Conservation (phyloP, 1,140 invertebrate genomes). For the Ylistrum balloti region DNA sequence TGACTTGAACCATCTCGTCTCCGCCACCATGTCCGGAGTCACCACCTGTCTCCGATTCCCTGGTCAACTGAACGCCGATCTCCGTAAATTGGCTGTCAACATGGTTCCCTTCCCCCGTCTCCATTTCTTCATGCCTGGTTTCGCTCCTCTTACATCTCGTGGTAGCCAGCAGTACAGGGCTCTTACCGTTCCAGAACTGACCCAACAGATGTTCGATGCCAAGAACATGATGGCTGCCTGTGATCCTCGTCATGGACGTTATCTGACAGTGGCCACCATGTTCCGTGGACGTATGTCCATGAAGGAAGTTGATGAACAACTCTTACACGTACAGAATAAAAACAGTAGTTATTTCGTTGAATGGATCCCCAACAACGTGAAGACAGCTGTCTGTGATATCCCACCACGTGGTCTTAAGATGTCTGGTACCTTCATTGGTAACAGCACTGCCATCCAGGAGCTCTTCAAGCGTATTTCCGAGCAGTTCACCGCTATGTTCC, state of each 20-base stretch:
- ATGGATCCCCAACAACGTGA: constrained; percentile 96
- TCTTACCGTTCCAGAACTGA: constrained; percentile 85
- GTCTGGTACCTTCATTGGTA: constrained; percentile 84
- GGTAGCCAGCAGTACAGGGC: constrained; percentile 84
- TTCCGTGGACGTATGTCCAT: constrained; percentile 97
- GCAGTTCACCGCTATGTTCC: constrained; percentile 86
- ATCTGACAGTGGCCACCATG: constrained; percentile 93
- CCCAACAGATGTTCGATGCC: constrained; percentile 88
- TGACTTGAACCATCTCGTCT: constrained; percentile 85
- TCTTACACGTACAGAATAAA: constrained; percentile 81
- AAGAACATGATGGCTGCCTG: constrained; percentile 91
- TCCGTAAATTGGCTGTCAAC: constrained; percentile 97
- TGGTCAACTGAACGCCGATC: constrained; percentile 94
- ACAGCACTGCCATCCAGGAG: constrained; percentile 89
- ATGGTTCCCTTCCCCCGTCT: constrained; percentile 96
- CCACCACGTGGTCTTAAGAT: constrained; percentile 84
- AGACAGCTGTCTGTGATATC: constrained; percentile 83
- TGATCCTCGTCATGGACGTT: constrained; percentile 87
- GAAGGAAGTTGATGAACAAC: constrained; percentile 91
- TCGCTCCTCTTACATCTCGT: constrained; percentile 87
- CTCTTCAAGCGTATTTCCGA: constrained; percentile 91
- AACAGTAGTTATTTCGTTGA: constrained; percentile 93
- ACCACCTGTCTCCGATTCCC: constrained; percentile 92
- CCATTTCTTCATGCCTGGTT: constrained; percentile 92
- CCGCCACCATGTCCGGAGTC: constrained; percentile 90